Base-by-base conservation (phyloP, 2,888 invertebrate species). In the Andrena haemorrhoa region DNA sequence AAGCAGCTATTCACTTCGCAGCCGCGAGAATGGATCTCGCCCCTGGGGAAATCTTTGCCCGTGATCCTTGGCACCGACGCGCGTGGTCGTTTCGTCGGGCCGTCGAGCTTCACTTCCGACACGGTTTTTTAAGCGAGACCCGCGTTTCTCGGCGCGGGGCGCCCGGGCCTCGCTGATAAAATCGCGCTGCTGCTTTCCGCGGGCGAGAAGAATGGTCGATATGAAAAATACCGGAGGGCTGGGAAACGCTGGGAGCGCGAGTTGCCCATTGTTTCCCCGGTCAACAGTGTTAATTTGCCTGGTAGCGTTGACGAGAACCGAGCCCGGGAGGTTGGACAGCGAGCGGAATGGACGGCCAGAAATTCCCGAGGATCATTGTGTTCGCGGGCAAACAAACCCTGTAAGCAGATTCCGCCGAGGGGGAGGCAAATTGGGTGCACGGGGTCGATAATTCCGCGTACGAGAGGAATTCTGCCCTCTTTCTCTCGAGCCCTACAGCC, bases 281-380 rank as follows among this genome's bases (percentile, higher is more conserved):
- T 79, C 71, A 76, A 83, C 76, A 80, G 70, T 74, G 80, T 83
- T 80, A 83, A 83, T 80, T 83, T 76, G 60, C 53, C 65, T 35
- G 79, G 65, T n/a, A 58, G 49, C 33, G 26, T 72, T 16, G 80
- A 63, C 68, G 75, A 58, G 49, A 23, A 8, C 7, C 47, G 63
- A 33, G n/a, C 20, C 12, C 56, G 51, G 41, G 23, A 20, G 49
- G 41, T 41, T 7, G 61, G 75, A 20, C 58, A 58, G 33, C 70
- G 51, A 41, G 68, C 56, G 56, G 63, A 74, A 69, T 35, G 79
- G 58, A 74, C 74, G 70, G 64, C 53, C 68, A 72, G 80, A 77
- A 77, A 83, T 77, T 77, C 51, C 53, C 74, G 76, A 53, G 78
- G 56, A 82, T 70, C 79, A 83, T 83, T 83, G 73, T 84, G 73